These are phyloP conservation scores for Catharus fuscescens DNA, from an alignment of 2,113 vertebrate genomes.

Conservation along the genomic window DNA sequence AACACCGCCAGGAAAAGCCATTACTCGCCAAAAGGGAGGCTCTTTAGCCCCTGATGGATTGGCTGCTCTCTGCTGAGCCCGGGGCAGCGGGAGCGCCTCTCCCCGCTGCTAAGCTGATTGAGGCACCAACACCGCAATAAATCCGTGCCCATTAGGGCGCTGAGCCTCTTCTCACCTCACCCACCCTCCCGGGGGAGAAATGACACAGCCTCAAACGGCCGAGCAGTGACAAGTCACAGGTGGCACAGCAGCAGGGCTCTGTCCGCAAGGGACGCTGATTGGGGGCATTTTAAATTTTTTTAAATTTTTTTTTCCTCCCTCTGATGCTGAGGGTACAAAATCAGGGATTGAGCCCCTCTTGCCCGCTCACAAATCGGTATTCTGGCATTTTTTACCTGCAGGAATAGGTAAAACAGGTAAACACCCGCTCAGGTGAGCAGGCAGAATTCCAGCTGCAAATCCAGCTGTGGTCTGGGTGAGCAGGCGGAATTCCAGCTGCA, in stretches of 20 bases:
- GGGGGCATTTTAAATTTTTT: too few species aligned
- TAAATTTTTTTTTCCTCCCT: fast-evolving
- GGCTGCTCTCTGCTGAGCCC: constrained; percentile 34
- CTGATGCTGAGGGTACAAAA: neutral
- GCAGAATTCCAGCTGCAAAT: neutral
- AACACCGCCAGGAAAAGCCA: constrained; percentile 63
- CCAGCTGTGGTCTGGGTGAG: too few species aligned
- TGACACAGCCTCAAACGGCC: neutral
- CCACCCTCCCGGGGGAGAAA: constrained; percentile 5
- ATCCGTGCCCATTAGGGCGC: neutral
- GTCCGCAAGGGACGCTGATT: too few species aligned
- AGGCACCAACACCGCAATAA: constrained; percentile 10
- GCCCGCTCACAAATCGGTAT: fast-evolving
- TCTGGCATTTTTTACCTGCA: fast-evolving
- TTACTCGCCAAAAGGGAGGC: constrained; percentile 57
- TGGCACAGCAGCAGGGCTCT: neutral
- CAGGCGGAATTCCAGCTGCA: too few species aligned
- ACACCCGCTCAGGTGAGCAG: fast-evolving
- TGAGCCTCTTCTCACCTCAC: constrained; percentile 37
- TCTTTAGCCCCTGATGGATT: constrained; percentile 37
- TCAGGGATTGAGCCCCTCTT: too few species aligned
- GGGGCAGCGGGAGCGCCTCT: constrained; percentile 28
- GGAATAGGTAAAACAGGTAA: neutral
- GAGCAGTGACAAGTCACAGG: constrained; percentile 13
- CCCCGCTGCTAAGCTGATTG: constrained; percentile 70